Percentiles rank a stretch among this genome's conserved stretches.
Evolutionary conservation across 1,140 invertebrate species (phyloP).

Genomic region (Hylaeus anthracinus): DNA sequence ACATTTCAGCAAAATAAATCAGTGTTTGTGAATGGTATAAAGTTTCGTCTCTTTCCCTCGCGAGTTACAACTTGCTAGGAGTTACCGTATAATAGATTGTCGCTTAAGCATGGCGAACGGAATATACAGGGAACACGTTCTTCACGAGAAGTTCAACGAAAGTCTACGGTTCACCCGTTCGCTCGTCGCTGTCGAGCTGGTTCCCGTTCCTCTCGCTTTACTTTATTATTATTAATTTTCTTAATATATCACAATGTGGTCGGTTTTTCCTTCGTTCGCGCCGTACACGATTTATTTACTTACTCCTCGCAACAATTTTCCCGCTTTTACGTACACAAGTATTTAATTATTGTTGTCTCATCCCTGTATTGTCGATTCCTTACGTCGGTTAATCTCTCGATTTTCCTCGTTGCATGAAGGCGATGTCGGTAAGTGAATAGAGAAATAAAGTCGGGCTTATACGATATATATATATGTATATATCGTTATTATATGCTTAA

Average conservation of each 20-base stretch:
- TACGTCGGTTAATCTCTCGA: constrained; percentile 67
- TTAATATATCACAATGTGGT: constrained; percentile 79
- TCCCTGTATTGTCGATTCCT: constrained; percentile 81
- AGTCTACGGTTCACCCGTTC: neutral
- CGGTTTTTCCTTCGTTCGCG: constrained; percentile 61
- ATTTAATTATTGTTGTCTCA: constrained; percentile 80
- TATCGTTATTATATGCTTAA: constrained; percentile 58
- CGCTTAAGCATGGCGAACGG: too few species aligned
- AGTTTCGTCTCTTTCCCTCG: too few species aligned
- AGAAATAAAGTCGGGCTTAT: constrained; percentile 74
- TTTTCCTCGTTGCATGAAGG: constrained; percentile 76
- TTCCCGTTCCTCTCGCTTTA: neutral
- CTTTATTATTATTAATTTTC: constrained; percentile 42
- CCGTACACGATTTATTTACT: constrained; percentile 30
- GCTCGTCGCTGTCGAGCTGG: constrained; percentile 24
- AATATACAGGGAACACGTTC: constrained; percentile 3
- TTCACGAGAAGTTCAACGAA: constrained; percentile 28
- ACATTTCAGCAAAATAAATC: too few species aligned
- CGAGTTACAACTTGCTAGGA: too few species aligned
- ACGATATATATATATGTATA: constrained; percentile 5
- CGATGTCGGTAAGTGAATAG: constrained; percentile 78
- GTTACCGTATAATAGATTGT: too few species aligned
- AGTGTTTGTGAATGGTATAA: too few species aligned
- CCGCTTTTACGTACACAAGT: constrained; percentile 72
- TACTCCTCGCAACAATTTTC: constrained; percentile 8